These are phyloP conservation scores for Pemphredon lugubris DNA, from an alignment of 2,888 invertebrate genomes.

Conservation along the genomic window DNA sequence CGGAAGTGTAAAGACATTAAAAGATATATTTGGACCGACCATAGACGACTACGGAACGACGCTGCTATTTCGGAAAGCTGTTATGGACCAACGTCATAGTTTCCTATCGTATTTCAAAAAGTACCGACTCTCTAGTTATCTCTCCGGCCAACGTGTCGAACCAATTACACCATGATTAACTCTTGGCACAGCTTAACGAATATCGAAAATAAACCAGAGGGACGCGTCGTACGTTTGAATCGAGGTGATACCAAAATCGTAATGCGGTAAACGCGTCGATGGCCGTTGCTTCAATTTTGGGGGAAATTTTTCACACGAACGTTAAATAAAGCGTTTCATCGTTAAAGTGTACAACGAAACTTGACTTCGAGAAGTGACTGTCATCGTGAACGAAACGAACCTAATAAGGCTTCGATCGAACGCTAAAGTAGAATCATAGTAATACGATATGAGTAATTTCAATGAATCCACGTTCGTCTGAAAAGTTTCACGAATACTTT, in stretches of 20 bases:
- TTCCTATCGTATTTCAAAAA: background rate
- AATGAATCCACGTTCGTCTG: too few relatives aligned
- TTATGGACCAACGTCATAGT: background rate
- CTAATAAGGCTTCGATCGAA: too few relatives aligned
- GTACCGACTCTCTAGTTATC: background rate
- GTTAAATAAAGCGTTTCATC: too few relatives aligned
- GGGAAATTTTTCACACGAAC: too few relatives aligned
- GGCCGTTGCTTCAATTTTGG: too few relatives aligned
- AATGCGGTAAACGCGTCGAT: background rate
- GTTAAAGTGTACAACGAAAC: too few relatives aligned
- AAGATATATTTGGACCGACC: slow-evolving; percentile 15
- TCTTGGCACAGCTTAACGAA: background rate
- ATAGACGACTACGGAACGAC: slow-evolving; percentile 7
- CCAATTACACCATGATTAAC: slow-evolving; percentile 31
- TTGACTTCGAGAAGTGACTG: too few relatives aligned
- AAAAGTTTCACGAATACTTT: too few relatives aligned
- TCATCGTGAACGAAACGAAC: too few relatives aligned
- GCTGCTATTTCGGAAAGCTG: slow-evolving; percentile 24
- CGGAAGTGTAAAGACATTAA: background rate
- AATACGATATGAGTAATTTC: too few relatives aligned
- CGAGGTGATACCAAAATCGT: background rate
- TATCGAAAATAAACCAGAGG: slow-evolving; percentile 22
- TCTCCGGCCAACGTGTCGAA: background rate
- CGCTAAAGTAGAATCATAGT: too few relatives aligned
- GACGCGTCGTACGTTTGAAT: background rate